Base-by-base conservation (phyloP, 2,888 invertebrate genomes). In the Trilocha varians region DNA sequence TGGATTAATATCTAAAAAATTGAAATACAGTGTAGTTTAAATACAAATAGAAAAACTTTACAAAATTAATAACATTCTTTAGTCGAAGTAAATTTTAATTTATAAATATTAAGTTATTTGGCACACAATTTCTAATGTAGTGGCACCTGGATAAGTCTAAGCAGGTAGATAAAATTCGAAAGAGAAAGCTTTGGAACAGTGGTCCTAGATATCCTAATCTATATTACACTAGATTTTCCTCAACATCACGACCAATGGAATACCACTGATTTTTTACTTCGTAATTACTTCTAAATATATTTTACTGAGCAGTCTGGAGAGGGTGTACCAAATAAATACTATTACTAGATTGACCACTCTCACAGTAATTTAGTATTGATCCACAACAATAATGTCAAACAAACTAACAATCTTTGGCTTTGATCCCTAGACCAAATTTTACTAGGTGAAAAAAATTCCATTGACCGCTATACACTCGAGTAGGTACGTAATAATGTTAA, bases 321-420 rank as follows among this genome's bases (percentile, higher is more conserved):
- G 84, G 83, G 85, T 68, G 60, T 74, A 70, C 65, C 52, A 75
- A 79, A 76, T 63, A 57, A 77, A 77, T 61, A 60, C 69, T 77
- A 75, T 64, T 69, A 61, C 57, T 69, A 73, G 65, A 75, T 75
- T 74, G 74, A 72, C 77, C 78, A 82, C 69, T 73, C 71, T 74
- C 80, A 77, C 75, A 82, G 80, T 80, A 84, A 80, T 84, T 83
- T 80, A 78, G 77, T 75, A 77, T 79, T 79, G 76, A 78, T 78
- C 79, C 79, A 79, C 82, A 84, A 84, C 82, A 78, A 77, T 76
- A 83, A 76, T 78, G 84, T 82, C 72, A 83, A 85, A 82, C 78
- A 85, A 83, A 82, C 75, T 88, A 91, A 91, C 90, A 89, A 91
- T 91, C 91, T 91, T 92, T 92, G 92, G 92, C 90, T 90, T 91